Percentiles rank a stretch among this genome's conserved stretches.
Evolutionary conservation across 2,797 vertebrate species (phyloP).

Genomic region (Lerista edwardsae): DNA sequence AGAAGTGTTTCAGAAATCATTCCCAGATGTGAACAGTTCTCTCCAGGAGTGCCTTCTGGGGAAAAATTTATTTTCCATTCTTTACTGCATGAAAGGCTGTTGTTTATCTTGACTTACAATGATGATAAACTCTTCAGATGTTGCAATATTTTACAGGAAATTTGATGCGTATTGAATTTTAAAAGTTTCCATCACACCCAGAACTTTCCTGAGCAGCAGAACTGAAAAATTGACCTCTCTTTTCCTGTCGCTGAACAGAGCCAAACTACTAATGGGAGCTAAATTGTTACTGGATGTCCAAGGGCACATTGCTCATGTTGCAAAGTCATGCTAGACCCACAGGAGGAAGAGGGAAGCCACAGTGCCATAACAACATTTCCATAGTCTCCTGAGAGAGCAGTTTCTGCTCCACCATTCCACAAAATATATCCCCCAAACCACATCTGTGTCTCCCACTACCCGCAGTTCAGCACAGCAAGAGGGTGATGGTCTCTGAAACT

Average conservation of each 20-base stretch:
- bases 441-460: neutral
- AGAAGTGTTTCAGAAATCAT: constrained; percentile 64
- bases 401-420: neutral
- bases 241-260: neutral
- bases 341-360: neutral
- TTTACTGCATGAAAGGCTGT: constrained; percentile 51
- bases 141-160: constrained; percentile 51
- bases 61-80: constrained; percentile 68
- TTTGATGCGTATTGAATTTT: constrained; percentile 66
- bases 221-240: constrained; percentile 2
- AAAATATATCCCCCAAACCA: too few species aligned
- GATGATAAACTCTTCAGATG: constrained; percentile 64
- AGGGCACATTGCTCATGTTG: neutral
- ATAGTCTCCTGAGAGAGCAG: neutral
- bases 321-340: too few species aligned
- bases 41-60: constrained; percentile 51
- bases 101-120: constrained; percentile 70
- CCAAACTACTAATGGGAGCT: neutral
- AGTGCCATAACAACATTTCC: neutral
- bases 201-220: constrained; percentile 38
- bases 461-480: neutral
- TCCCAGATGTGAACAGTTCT: constrained; percentile 71
- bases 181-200: constrained; percentile 63
- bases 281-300: neutral
- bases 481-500: neutral